Evolutionary conservation across 2,797 vertebrate genomes (phyloP), one percentile per base, ranked within the genome.

Genomic region (Ispidina picta): DNA sequence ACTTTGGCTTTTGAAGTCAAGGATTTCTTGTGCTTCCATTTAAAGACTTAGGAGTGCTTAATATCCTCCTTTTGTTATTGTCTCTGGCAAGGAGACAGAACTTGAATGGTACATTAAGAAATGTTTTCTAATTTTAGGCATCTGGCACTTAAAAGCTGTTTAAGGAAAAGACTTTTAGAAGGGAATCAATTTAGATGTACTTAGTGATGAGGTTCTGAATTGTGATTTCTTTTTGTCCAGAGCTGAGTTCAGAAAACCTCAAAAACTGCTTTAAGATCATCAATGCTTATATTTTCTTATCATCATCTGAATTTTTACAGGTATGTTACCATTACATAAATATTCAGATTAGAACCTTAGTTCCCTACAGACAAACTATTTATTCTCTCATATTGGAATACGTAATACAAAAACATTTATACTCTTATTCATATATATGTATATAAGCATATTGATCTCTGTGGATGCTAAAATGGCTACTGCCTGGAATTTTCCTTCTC

Each of bases 191-290:
- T 62, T 56, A 11, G 3, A 69, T 56, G 6, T 71, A 37, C 12
- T 65, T 92, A 31, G 7, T 63, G 17, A 29, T 68, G 15, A 63
- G 9, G 4, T 86, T 86, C 60, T 96, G 39, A 95, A 52, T 26
- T 95, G 29, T 60, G 55, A 70, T 80, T 94, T 89, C 44, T 92
- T 83, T 91, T 98, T 95, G 97, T 88, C n/a, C 97, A 99, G 99
- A 99, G 93, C 86, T 99, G 96, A 99, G 98, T 97, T 98, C 99
- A 17, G 99, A 99, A 98, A 99, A 99, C 94, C 97, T 99, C 79
- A 98, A 98, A 83, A 99, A 98, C 69, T 99, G 99, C 96, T 99
- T 99, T 97, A 99, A 99, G 97, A 99, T 99, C 58, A 98, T 99
- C 96, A 99, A 98, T 89, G 98, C 98, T 81, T 99, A 99, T 97